Evolutionary conservation across 2,113 vertebrate species (phyloP), one percentile per base, ranked within the genome.

Genomic region (Puma concolor): DNA sequence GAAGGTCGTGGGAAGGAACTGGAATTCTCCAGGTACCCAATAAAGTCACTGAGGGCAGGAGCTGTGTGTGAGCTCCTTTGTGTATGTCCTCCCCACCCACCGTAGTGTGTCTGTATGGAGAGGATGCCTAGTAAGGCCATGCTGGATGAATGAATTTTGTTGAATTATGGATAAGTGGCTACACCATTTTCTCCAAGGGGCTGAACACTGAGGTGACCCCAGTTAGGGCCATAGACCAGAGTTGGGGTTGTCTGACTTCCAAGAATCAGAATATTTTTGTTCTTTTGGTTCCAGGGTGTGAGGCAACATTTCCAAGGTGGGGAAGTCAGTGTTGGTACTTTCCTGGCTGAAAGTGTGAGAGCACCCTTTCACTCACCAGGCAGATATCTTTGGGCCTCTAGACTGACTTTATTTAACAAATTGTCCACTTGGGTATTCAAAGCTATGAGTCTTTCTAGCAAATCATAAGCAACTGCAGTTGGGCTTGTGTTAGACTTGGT

Each of bases 381-480:
- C 50, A 80, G 88, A 44, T 74, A 44, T 36, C 67, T 83, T 92
- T 85, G 79, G 95, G 74, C 76, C 79, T 63, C 64, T n/a, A 66
- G 21, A 23, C 33, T 82, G 60, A 91, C 71, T 52, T 81, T 71
- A 29, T 41, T 33, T 44, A 31, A 83, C 64, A 41, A 85, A 91
- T 29, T 88, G 50, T 64, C n/a, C 67, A 54, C 64, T 21, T 72
- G 74, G 25, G 48, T 36, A 91, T 82, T 94, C 94, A 83, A n/a
- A 77, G 52, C 57, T 63, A 31, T 50, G 60, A 44, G 66, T 90
- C 60, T 91, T 96, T 72, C 63, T 72, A 60, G 57, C 29, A 89
- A 81, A 92, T n/a, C 16, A 11, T 15, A 36, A 88, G 36, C 31
- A 84, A 52, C 36, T 81, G 17, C 11, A 19, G 36, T n/a, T 52